Percentiles rank a stretch among this genome's conserved stretches.
Conservation (phyloP, 92 coral and sea anemone species). For the Paragorgia papillata region DNA sequence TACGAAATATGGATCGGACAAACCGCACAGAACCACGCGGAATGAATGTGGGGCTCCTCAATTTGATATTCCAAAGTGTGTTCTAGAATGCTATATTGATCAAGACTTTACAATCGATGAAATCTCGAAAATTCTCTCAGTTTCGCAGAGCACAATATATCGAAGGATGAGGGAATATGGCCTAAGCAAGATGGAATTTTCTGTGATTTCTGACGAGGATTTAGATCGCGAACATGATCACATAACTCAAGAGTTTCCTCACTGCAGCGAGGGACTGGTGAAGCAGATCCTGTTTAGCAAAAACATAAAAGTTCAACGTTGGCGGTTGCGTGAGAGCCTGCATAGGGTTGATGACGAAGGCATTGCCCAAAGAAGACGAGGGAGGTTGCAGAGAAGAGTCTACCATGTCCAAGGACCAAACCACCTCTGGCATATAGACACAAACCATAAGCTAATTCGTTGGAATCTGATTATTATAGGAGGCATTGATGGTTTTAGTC, state of each 20-base stretch:
- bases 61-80: slow-evolving; percentile 31
- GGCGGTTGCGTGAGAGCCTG: slow-evolving; percentile 53
- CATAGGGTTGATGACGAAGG: slow-evolving; percentile 59
- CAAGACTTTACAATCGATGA: slow-evolving; percentile 24
- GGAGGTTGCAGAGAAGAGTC: slow-evolving; percentile 52
- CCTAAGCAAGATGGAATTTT: slow-evolving; percentile 45
- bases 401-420: slow-evolving; percentile 62
- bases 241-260: slow-evolving; percentile 56
- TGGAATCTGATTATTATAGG: slow-evolving; percentile 57
- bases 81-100: slow-evolving; percentile 27
- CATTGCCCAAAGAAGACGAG: slow-evolving; percentile 50
- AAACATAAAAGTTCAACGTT: slow-evolving; percentile 52
- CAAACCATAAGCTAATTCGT: slow-evolving; percentile 54
- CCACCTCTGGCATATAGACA: slow-evolving; percentile 61
- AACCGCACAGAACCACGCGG: slow-evolving; percentile 27
- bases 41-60: slow-evolving; percentile 30
- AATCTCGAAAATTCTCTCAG: slow-evolving; percentile 25
- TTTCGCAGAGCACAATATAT: slow-evolving; percentile 28
- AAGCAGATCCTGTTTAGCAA: slow-evolving; percentile 42
- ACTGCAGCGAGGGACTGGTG: slow-evolving; percentile 56
- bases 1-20: slow-evolving; percentile 32
- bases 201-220: slow-evolving; percentile 31
- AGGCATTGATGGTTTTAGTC: slow-evolving; percentile 65
- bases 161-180: slow-evolving; percentile 37
- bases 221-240: slow-evolving; percentile 42